Conservation (phyloP, 2,797 vertebrate species). For the Mormyrus proboscirostris region DNA sequence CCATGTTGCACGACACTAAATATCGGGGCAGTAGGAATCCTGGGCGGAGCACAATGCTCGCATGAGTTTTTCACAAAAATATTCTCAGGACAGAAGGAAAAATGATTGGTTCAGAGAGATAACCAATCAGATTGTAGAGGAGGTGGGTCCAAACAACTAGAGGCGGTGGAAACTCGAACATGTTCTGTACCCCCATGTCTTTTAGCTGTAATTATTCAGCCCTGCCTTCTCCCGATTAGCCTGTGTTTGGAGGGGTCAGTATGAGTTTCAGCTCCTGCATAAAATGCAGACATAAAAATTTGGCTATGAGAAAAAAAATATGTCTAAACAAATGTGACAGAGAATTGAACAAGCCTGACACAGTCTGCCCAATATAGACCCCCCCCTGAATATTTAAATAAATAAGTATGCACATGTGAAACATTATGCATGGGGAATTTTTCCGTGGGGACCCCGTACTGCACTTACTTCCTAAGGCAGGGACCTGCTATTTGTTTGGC, state of each 20-base stretch:
- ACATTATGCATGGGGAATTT: neutral
- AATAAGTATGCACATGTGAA: neutral
- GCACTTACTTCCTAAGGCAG: neutral
- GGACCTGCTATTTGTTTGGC: neutral
- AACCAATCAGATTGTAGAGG: neutral
- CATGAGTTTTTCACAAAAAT: neutral
- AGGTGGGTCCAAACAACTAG: neutral
- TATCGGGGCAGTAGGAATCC: neutral
- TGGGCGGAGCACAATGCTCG: neutral
- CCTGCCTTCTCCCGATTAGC: neutral
- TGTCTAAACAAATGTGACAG: neutral
- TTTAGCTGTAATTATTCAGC: neutral
- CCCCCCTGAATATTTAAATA: neutral
- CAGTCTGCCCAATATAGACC: neutral
- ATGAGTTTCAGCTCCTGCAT: neutral
- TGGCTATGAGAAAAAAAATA: neutral
- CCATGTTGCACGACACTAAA: neutral
- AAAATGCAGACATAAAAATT: neutral
- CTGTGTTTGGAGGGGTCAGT: neutral
- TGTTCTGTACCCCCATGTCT: neutral
- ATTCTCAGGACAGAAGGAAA: too few relatives aligned
- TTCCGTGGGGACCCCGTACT: neutral
- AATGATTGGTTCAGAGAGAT: neutral
- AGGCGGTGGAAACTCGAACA: neutral
- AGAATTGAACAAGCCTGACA: neutral